Evolutionary conservation across 1,140 invertebrate species (phyloP), one percentile per base, ranked within the genome.

Genomic region (Hetaerina americana): DNA sequence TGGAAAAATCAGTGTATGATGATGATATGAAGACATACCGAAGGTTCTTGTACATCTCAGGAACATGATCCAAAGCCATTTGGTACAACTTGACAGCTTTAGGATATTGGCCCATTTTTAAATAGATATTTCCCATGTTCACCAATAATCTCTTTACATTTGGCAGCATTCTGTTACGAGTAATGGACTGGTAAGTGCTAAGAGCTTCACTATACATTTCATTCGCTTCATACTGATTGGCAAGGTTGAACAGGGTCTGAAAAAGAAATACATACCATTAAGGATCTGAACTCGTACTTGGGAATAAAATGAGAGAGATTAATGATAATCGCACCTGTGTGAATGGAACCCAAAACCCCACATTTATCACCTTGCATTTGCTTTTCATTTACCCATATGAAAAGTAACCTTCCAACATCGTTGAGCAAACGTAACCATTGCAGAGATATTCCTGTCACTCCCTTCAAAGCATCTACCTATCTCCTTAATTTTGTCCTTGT

Each of bases 111-210:
- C 93, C 94, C 85, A 97, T 92, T 81, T 93, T 92, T 75, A 94
- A 95, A 81, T 97, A 96, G 78, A 99, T 97, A 79, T 99, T 99
- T 1, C 96, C 97, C 90, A 99, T 98, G 78, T 99, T 99, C 0
- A 98, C 89, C 84, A 97, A 97, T 0, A 99, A 81, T 74, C 96
- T 87, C 77, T 95, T 92, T 66, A 90, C 90, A 78, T 94, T 93
- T n/a, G 85, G 88, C 78, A 95, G 94, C 81, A 92, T 87, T 78
- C 89, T 87, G 78, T 95, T 95, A 76, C 92, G 90, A 0, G 90
- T 91, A 74, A 95, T 92, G 26, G 91, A 88, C 80, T 95, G 92
- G 81, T 98, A 99, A 0, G 94, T 97, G 76, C 96, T 96, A 26
- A 99, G 84, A 0, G 97, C 95, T 83, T 99, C 97, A 2, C 92